These are phyloP conservation scores for Neuroscelio doddi DNA, from an alignment of 2,888 invertebrate species.

Conservation along the genomic window DNA sequence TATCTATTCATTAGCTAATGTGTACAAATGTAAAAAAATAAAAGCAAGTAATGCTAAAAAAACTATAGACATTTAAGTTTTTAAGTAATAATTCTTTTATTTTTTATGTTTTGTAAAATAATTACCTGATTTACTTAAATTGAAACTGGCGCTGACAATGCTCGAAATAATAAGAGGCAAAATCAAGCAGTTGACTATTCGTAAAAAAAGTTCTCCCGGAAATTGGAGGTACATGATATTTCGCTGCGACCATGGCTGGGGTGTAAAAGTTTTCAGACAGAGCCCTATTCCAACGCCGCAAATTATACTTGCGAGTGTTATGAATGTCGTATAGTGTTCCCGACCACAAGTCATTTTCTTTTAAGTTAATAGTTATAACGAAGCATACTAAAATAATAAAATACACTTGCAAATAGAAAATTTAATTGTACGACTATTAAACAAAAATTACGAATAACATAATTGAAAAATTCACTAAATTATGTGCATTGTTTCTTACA, in stretches of 20 bases:
- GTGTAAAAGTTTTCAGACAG: conserved; percentile 54
- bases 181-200: conserved; percentile 95
- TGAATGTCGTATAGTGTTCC: conserved; percentile 30
- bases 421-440: no score
- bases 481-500: no score
- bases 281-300: conserved; percentile 56
- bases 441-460: no score
- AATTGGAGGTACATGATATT: conserved; percentile 95
- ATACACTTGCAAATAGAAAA: no score
- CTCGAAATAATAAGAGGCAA: conserved; percentile 92
- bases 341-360: conserved; percentile 1
- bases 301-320: conserved; percentile 51
- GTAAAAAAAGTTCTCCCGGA: conserved; percentile 94
- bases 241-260: conserved; percentile 80
- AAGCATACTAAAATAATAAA: no score
- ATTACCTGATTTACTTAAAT: conserved; percentile 63
- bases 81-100: background rate
- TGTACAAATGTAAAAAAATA: no score
- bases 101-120: no score
- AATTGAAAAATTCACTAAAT: no score
- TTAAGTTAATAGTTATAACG: no score
- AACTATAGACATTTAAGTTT: background rate
- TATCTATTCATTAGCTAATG: no score
- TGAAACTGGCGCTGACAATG: conserved; percentile 80
- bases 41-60: background rate